Percentiles rank a stretch among this genome's conserved stretches.
Evolutionary conservation across 1,140 invertebrate species (phyloP).

Genomic region (Euura lappo): DNA sequence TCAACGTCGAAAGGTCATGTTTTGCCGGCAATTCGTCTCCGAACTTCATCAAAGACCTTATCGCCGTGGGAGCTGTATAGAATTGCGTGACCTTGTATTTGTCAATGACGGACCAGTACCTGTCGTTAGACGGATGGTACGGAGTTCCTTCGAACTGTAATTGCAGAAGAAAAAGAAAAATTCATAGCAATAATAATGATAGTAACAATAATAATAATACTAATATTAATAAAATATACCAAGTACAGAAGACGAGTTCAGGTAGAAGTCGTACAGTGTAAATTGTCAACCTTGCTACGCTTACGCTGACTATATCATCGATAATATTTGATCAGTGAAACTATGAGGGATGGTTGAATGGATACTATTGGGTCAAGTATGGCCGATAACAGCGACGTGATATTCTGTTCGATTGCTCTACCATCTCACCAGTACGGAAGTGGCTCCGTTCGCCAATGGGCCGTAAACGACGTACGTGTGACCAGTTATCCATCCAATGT

Average conservation of each 20-base stretch:
- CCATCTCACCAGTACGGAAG: constrained; percentile 82
- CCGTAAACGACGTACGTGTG: constrained; percentile 97
- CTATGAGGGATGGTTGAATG: no score
- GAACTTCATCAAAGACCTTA: constrained; percentile 95
- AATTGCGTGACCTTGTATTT: constrained; percentile 97
- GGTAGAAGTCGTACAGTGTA: no score
- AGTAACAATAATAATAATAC: neutral
- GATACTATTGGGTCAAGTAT: no score
- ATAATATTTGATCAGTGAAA: no score
- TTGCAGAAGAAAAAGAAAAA: constrained; percentile 32
- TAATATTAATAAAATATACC: neutral
- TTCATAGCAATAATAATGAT: constrained; percentile 16
- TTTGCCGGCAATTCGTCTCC: constrained; percentile 79
- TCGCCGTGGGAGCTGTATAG: constrained; percentile 98
- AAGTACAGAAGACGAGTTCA: no score
- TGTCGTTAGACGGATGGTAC: constrained; percentile 85
- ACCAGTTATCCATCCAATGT: constrained; percentile 98
- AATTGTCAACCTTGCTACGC: no score
- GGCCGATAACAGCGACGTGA: no score
- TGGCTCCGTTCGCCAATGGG: constrained; percentile 91
- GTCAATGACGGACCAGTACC: constrained; percentile 92
- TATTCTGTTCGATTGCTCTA: no score
- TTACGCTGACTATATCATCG: no score
- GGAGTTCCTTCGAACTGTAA: constrained; percentile 95
- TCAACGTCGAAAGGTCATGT: constrained; percentile 60